phyloP scores from a whole-genome alignment of 2,888 invertebrate species.

The Helobdella robusta region DNA sequence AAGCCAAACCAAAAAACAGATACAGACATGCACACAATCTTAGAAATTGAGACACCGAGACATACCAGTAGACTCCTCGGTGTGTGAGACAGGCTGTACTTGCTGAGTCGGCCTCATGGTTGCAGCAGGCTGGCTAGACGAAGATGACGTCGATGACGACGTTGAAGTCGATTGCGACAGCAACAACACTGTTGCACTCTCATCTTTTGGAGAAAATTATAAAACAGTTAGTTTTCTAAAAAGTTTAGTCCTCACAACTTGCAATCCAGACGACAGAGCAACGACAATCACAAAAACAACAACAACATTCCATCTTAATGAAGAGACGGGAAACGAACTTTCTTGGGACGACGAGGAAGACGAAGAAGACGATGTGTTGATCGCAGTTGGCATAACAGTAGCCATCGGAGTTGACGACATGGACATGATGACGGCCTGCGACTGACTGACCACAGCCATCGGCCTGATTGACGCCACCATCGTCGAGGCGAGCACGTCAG shows the following conservation, averaged over 20 bases:
- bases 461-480: constrained; percentile 29
- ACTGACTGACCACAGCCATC: constrained; percentile 33
- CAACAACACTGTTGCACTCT: constrained; percentile 12
- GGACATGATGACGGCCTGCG: neutral
- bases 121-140: constrained; percentile 45
- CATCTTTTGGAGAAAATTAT: neutral
- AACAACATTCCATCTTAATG: too few species aligned
- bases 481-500: constrained; percentile 6
- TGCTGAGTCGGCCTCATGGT: constrained; percentile 41
- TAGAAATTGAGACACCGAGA: neutral
- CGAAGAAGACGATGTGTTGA: too few species aligned
- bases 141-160: constrained; percentile 38
- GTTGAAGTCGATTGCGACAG: constrained; percentile 10
- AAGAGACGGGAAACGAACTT: constrained; percentile 3
- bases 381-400: constrained; percentile 46
- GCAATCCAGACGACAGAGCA: too few species aligned
- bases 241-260: neutral
- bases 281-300: neutral
- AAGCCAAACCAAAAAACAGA: neutral
- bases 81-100: constrained; percentile 45
- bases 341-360: too few species aligned
- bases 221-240: neutral
- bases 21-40: neutral
- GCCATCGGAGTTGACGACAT: constrained; percentile 42
- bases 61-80: constrained; percentile 34